These are phyloP conservation scores for Adelognathus sp. DNA, from an alignment of 2,888 invertebrate genomes.

Conservation along the genomic window DNA sequence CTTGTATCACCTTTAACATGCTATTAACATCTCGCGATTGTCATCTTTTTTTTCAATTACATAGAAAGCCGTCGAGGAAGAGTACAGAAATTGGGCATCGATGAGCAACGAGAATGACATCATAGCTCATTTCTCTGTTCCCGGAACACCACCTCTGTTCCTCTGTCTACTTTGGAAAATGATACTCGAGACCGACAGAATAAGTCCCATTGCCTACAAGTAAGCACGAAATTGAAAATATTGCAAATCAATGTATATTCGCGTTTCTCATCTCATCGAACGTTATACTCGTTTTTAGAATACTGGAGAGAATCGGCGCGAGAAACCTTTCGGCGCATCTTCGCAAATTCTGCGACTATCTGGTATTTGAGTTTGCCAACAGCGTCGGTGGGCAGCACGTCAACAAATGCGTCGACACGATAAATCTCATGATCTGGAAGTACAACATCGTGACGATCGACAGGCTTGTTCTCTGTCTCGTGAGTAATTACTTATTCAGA, in stretches of 20 bases:
- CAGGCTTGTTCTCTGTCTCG: slow-evolving; percentile 94
- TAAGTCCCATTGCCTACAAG: slow-evolving; percentile 98
- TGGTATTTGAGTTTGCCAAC: slow-evolving; percentile 95
- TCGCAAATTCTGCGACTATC: slow-evolving; percentile 96
- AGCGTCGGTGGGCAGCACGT: slow-evolving; percentile 94
- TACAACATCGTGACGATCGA: slow-evolving; percentile 98
- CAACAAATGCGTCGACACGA: slow-evolving; percentile 96
- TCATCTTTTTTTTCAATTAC: not conserved
- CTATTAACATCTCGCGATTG: not conserved
- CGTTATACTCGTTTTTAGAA: slow-evolving; percentile 84
- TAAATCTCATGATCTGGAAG: slow-evolving; percentile 98
- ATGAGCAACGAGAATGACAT: slow-evolving; percentile 99
- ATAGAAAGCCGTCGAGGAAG: slow-evolving; percentile 94
- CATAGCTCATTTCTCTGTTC: slow-evolving; percentile 96
- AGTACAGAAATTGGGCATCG: slow-evolving; percentile 97
- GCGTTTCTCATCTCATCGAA: too few species aligned
- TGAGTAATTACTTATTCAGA: slow-evolving; percentile 78
- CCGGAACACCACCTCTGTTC: slow-evolving; percentile 95
- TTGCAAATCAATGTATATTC: not conserved
- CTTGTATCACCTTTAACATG: not conserved
- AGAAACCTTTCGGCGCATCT: slow-evolving; percentile 95
- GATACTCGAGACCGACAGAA: slow-evolving; percentile 95
- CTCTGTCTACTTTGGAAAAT: slow-evolving; percentile 97
- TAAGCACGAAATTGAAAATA: slow-evolving; percentile 78
- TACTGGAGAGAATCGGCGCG: slow-evolving; percentile 96